Percentiles rank a stretch among this genome's conserved stretches.
These are phyloP conservation scores for Panthera tigris DNA, from an alignment of 2,113 vertebrate species.

Conservation along the genomic window DNA sequence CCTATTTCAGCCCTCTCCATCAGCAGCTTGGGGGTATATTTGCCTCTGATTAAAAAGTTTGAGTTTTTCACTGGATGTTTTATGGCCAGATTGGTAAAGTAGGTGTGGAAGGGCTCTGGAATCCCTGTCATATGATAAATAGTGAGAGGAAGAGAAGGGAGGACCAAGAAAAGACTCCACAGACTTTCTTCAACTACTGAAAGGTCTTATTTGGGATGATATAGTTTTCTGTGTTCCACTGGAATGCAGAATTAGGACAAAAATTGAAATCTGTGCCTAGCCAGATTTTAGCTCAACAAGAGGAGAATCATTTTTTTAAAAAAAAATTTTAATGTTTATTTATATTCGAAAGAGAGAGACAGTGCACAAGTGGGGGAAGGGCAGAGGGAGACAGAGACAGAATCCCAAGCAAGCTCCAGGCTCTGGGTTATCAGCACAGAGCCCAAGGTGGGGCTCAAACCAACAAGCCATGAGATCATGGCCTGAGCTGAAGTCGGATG, in stretches of 20 bases:
- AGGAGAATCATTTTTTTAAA: neutral
- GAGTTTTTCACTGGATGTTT: neutral
- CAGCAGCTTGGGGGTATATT: neutral
- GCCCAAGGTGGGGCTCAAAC: no score
- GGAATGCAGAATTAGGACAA: neutral
- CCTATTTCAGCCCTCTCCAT: neutral
- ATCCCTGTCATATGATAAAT: neutral
- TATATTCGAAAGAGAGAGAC: no score
- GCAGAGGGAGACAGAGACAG: no score
- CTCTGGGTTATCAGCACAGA: no score
- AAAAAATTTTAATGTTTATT: no score
- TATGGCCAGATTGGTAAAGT: neutral
- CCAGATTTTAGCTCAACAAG: neutral
- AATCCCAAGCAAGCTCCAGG: no score
- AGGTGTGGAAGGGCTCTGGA: neutral
- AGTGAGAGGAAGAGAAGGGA: neutral
- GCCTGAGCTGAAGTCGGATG: no score
- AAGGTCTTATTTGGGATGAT: neutral
- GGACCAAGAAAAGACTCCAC: neutral
- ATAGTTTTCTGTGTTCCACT: neutral
- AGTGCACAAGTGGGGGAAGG: no score
- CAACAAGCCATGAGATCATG: no score
- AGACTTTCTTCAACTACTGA: neutral
- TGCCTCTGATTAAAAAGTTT: neutral
- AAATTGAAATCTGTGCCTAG: neutral